Percentiles rank a stretch among this genome's conserved stretches.
Conservation (phyloP, 1,140 invertebrate genomes). For the Trachymyrmex septentrionalis region DNA sequence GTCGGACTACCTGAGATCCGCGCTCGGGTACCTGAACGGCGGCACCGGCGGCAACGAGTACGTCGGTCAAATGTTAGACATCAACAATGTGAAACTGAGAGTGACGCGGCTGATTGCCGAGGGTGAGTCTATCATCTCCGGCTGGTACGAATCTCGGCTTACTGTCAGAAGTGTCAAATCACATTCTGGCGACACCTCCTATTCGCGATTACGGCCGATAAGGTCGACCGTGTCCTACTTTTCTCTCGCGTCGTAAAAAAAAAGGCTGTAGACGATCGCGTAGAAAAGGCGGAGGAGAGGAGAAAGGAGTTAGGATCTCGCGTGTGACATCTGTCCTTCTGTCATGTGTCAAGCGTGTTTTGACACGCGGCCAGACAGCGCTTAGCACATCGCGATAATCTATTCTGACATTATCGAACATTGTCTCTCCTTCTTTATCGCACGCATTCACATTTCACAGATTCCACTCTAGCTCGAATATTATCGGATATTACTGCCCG, state of each 20-base stretch:
- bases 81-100: conserved; percentile 95
- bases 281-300: not conserved
- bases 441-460: not conserved
- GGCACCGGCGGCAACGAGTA: conserved; percentile 90
- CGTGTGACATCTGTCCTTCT: conserved; percentile 35
- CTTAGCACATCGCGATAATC: not conserved
- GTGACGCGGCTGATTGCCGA: conserved; percentile 97
- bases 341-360: conserved; percentile 78
- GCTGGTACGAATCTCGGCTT: not conserved
- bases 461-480: not conserved
- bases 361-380: conserved; percentile 68
- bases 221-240: not conserved
- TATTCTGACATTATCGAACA: not conserved
- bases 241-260: not conserved
- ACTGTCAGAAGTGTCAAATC: conserved; percentile 2
- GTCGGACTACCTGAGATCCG: conserved; percentile 85
- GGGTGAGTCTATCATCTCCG: conserved; percentile 89
- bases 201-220: conserved; percentile 2
- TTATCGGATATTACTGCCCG: not conserved
- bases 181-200: conserved; percentile 13
- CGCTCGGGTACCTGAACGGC: conserved; percentile 84
- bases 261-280: not conserved
- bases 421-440: not conserved
- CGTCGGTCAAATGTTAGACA: conserved; percentile 95
- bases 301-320: not conserved